Evolutionary conservation across 2,797 vertebrate genomes (phyloP).

Genomic region (Cynopterus sphinx): DNA sequence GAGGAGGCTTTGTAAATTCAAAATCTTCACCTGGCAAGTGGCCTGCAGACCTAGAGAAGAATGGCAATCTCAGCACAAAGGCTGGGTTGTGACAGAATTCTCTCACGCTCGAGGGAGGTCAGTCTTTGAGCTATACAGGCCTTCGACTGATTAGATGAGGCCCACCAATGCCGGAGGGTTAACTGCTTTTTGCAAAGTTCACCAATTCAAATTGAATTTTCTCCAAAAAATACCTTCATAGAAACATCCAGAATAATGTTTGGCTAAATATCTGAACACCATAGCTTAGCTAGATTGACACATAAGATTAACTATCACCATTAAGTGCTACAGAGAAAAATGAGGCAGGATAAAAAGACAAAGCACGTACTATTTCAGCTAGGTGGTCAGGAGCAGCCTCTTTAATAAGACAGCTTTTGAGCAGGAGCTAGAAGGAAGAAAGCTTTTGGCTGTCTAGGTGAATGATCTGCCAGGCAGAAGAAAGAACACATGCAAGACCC

Average conservation of each 20-base stretch:
- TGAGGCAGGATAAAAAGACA: background rate
- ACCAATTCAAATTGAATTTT: background rate
- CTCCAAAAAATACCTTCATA: background rate
- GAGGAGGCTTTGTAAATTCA: background rate
- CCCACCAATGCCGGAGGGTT: rapidly evolving
- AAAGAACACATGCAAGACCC: background rate
- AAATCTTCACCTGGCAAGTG: background rate
- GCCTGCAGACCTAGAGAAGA: background rate
- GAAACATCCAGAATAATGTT: background rate
- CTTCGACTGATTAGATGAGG: background rate
- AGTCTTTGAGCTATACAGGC: background rate
- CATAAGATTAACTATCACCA: background rate
- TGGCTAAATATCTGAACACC: background rate
- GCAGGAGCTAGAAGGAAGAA: background rate
- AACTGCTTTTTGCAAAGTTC: background rate
- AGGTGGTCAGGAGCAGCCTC: background rate
- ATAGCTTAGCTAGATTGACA: background rate
- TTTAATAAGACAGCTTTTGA: background rate
- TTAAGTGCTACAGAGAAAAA: background rate
- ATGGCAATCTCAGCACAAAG: background rate
- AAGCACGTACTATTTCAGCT: background rate
- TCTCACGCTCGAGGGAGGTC: background rate
- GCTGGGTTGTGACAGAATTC: background rate
- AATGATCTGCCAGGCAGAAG: background rate
- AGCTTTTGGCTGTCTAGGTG: rapidly evolving